Evolutionary conservation across 1,140 invertebrate species (phyloP), one percentile per base, ranked within the genome.

Genomic region (Anoplolepis gracilipes): DNA sequence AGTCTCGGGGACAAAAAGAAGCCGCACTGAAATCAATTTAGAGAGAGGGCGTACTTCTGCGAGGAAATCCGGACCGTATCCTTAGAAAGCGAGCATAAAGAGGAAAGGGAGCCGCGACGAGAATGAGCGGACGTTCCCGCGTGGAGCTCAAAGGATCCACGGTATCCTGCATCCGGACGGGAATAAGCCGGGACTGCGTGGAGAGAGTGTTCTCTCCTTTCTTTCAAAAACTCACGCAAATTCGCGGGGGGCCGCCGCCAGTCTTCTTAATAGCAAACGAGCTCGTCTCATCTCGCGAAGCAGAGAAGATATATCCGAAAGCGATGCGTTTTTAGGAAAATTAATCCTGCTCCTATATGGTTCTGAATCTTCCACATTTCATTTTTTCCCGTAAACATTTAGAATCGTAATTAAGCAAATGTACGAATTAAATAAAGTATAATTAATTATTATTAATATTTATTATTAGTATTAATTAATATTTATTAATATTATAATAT

Each of bases 1-100:
- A 33, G 62, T 69, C 59, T 62, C 1, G 62, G 22, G 93, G 90
- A 94, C 92, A 93, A 93, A 92, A 93, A 93, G 93, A 94, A 94
- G 92, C 93, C 93, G 92, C 90, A 91, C 84, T 88, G 77, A 88
- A 94, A 93, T 94, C 93, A 94, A 94, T 94, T 93, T 92, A 88
- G 84, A 85, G 62, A 88, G 62, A 88, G 67, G 90, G 87, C 85
- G 91, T 85, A 86, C 85, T 88, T 90, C 91, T 92, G 84, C 89
- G 90, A 93, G 93, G 93, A 94, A 94, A 94, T 94, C 93, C 93
- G 93, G 92, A 64, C 91, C 91, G 91, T 92, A 94, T 94, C 92
- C 91, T 90, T 93, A 91, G 92, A 93, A 93, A 90, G 88, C 86
- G 89, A 87, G 76, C 87, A 92, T 93, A 93, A 93, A 93, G 92